phyloP scores from a whole-genome alignment of 2,797 vertebrate genomes.

The Liasis olivaceus region DNA sequence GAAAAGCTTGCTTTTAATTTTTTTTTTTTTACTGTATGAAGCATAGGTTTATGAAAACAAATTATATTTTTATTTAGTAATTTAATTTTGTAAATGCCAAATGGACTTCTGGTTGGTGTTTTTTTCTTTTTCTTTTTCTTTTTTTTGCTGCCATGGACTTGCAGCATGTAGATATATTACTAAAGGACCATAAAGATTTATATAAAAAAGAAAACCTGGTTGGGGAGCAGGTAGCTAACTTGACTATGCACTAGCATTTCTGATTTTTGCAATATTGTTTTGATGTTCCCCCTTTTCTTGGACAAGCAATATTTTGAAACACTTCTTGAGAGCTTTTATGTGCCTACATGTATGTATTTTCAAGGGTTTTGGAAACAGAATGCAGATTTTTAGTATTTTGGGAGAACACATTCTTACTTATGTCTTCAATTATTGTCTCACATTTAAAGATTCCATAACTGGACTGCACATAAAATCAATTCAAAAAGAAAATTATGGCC shows the following conservation, averaged over 20 bases:
- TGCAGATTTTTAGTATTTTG: slow-evolving; percentile 80
- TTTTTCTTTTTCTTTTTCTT: neutral
- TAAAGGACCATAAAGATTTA: slow-evolving; percentile 79
- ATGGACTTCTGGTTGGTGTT: slow-evolving; percentile 70
- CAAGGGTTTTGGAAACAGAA: slow-evolving; percentile 75
- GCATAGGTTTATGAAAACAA: slow-evolving; percentile 86
- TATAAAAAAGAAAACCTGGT: slow-evolving; percentile 65
- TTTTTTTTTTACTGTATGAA: slow-evolving; percentile 79
- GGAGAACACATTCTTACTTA: slow-evolving; percentile 81
- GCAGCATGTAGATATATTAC: slow-evolving; percentile 82
- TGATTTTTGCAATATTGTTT: slow-evolving; percentile 73
- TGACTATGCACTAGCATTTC: slow-evolving; percentile 83
- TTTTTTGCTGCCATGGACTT: slow-evolving; percentile 80
- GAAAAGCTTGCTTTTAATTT: slow-evolving; percentile 78
- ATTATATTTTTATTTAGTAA: slow-evolving; percentile 86
- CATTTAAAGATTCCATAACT: slow-evolving; percentile 63
- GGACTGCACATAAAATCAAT: slow-evolving; percentile 55
- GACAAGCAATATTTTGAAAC: slow-evolving; percentile 75
- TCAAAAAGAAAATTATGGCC: slow-evolving; percentile 50
- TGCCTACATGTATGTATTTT: slow-evolving; percentile 53
- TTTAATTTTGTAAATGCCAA: slow-evolving; percentile 88
- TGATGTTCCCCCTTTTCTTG: slow-evolving; percentile 29
- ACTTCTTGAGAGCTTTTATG: slow-evolving; percentile 78
- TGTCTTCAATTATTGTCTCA: slow-evolving; percentile 72
- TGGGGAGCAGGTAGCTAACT: slow-evolving; percentile 64